Evolutionary conservation across 2,888 invertebrate species (phyloP), one percentile per base, ranked within the genome.

Genomic region (Epinotia nisella): DNA sequence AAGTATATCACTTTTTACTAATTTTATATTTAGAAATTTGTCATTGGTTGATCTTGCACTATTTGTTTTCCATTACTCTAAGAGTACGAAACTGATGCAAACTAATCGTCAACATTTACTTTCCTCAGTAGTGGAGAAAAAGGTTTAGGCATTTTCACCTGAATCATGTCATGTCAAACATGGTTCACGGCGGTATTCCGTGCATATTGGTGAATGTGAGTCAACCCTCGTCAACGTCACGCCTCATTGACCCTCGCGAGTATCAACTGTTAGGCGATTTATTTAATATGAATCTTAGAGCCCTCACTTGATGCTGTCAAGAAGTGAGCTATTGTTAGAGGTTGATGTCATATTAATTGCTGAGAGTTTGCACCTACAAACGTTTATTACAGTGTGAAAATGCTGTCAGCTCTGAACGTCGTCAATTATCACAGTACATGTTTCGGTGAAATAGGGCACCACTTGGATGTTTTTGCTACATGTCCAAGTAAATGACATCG

Each of bases 221-320:
- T 77, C 59, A 75, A 93, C 92, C 93, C 92, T 91, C 89, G 91
- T 93, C 92, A 93, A 91, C 80, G 92, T 91, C 91, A 87, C 84
- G 90, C 85, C 90, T 91, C 91, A 93, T 93, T 93, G 92, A 92
- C 90, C 87, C 87, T 79, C 82, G 83, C 83, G 79, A 87, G 87
- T 90, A 91, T 92, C 90, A 89, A 90, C 89, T 90, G 86, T 82
- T 86, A 88, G 86, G 84, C 90, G 89, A 93, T 92, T 92, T 92
- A 91, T 90, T 91, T 90, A 90, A 90, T 92, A 92, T 90, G 91
- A 91, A 91, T 90, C 89, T 88, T 87, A 85, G 83, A 86, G 71
- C 81, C 82, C 84, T 84, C 85, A 85, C 86, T 80, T 88, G 87
- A 85, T 81, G 86, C 87, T 89, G 89, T 90, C 90, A 88, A 85